A percentile compares a stretch with the other conserved stretches of the same genome.
Conservation (phyloP, 2,888 invertebrate species). For the Tanypteryx hageni region DNA sequence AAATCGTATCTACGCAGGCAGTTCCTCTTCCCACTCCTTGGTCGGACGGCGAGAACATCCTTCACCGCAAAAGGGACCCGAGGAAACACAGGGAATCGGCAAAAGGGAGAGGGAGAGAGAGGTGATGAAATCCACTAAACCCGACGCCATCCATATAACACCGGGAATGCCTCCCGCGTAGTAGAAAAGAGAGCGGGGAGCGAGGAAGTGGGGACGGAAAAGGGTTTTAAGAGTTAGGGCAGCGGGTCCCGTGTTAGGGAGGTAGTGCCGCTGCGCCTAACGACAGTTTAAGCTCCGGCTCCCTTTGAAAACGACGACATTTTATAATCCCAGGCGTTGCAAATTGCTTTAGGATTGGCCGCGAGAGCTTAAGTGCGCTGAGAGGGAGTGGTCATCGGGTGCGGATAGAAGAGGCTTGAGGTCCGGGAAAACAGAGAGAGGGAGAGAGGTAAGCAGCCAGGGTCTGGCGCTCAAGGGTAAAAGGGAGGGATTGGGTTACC, state of each 20-base stretch:
- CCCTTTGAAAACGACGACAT: slow-evolving; percentile 19
- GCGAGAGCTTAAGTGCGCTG: not conserved
- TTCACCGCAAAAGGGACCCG: not conserved
- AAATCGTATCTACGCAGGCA: not conserved
- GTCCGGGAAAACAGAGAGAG: not conserved
- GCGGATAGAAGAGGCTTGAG: not conserved
- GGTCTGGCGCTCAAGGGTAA: too few species aligned
- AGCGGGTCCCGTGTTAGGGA: not conserved
- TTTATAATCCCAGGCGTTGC: slow-evolving; percentile 18
- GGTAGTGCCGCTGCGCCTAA: not conserved
- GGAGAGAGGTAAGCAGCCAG: not conserved
- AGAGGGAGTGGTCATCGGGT: not conserved
- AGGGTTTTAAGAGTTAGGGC: slow-evolving; percentile 28
- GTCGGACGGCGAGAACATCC: not conserved
- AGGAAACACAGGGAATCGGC: not conserved
- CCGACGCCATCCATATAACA: not conserved
- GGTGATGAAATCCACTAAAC: not conserved
- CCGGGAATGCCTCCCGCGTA: not conserved
- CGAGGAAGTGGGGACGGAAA: not conserved
- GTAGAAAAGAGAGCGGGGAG: not conserved
- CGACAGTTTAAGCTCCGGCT: slow-evolving; percentile 19
- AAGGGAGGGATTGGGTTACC: not conserved
- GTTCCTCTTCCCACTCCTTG: not conserved
- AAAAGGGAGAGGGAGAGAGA: not conserved
- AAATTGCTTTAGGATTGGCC: slow-evolving; percentile 28